Evolutionary conservation across 1,140 invertebrate species (phyloP), one percentile per base, ranked within the genome.

Genomic region (Formica exsecta): DNA sequence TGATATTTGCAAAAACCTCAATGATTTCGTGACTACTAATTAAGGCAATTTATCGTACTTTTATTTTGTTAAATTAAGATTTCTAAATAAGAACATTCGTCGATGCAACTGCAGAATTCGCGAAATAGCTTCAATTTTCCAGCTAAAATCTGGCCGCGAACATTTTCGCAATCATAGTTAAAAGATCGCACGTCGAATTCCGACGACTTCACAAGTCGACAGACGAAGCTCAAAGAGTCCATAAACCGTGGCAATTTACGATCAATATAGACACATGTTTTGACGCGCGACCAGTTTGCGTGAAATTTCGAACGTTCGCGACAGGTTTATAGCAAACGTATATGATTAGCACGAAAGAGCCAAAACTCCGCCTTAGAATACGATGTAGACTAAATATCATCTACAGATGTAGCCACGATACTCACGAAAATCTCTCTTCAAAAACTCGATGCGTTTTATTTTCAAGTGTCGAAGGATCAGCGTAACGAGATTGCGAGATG

Each of bases 401-500:
- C 73, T 48, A 3, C 48, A 44, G 25, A 48, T 8, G 11, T 32
- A 68, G 32, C 38, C 6, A 7, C 75, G 29, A 19, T 11, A 13
- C 22, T 54, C n/a, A 9, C 76, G 44, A 22, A 79, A 68, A 64
- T 64, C 38, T 11, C 51, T 41, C 51, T 57, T 57, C 16, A 36
- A 2, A 48, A 62, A 36, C 19, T 61, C 41, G 62, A 38, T 44
- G 61, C 22, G 32, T 70, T 80, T 80, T 70, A 80, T 80, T 80
- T 70, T 38, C 76, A 38, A 65, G 32, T 13, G 29, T 44, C 41
- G 64, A 22, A 80, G 64, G 44, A 68, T 79, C 44, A 68, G 13
- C 25, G 29, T 51, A 79, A 79, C 75, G n/a, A 44, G 75, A 80
- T 38, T 36, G 51, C 64, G 76, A 54, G 48, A 80, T 80, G 22